Evolutionary conservation across 2,888 invertebrate genomes (phyloP), one percentile per base, ranked within the genome.

Genomic region (Entomobrya proxima): DNA sequence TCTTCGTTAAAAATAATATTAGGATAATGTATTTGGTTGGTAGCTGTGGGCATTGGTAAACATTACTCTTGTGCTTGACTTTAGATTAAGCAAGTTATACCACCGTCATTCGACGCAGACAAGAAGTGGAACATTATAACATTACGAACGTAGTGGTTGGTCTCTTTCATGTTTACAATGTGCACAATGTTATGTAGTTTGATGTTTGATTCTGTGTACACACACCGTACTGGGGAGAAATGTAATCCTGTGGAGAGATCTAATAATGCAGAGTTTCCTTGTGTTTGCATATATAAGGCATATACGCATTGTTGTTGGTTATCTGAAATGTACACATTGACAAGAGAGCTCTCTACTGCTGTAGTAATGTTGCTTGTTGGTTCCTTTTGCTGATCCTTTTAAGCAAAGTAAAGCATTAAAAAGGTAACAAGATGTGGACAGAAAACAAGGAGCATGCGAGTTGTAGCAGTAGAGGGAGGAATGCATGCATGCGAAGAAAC

Each of bases 361-460:
- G 21, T 58, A 6, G 52, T 27, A 2, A 9, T 35, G 40, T 44
- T 30, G 21, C 32, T 35, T 69, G 40, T 55, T 61, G 61, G 82
- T 75, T 75, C 35, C 37, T 55, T 52, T n/a, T 55, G n/a, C 37
- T 30, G 27, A 58, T 77, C 40, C 50, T 67, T 21, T 35, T 61
- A n/a, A 35, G 37, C 13, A 79, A 67, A 79, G 79, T 79, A 50
- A 79, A 74, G 78, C 47, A 61, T 78, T 58, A 55, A 74, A 78
- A 69, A 47, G 52, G 78, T 85, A 85, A 85, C 85, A 74, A 85
- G 85, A 85, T 47, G 85, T 64, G 61, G 85, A 78, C 78, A 72
- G 76, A 79, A 40, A 77, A 61, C 15, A 67, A 61, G 67, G 67
- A 67, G 67, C 67, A 67, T 67, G 67, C 67, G 40, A 67, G 67